These are phyloP conservation scores for Diorhabda elongata DNA, from an alignment of 1,140 invertebrate species.

Conservation along the genomic window DNA sequence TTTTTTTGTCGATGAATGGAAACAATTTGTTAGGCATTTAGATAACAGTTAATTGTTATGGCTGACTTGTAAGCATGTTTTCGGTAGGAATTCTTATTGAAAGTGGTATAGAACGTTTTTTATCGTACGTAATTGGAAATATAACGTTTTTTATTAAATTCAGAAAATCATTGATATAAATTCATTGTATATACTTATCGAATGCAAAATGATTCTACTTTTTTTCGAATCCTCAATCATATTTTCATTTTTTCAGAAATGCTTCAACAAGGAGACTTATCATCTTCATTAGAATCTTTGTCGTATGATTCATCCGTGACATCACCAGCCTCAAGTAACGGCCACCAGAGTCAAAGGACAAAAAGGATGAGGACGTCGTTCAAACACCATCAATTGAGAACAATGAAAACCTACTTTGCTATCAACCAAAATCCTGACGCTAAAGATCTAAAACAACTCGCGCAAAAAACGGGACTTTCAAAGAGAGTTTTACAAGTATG, in stretches of 20 bases:
- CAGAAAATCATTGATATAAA: too few relatives aligned
- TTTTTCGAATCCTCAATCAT: too few relatives aligned
- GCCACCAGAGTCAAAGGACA: slow-evolving; percentile 60
- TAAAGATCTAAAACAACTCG: slow-evolving; percentile 90
- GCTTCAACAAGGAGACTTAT: slow-evolving; percentile 66
- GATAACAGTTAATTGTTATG: slow-evolving; percentile 11
- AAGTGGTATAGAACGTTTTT: too few relatives aligned
- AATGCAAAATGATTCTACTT: too few relatives aligned
- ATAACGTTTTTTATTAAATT: too few relatives aligned
- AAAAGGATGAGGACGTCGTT: slow-evolving; percentile 95
- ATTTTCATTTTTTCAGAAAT: slow-evolving; percentile 54
- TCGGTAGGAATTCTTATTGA: not conserved
- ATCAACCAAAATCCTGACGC: slow-evolving; percentile 97
- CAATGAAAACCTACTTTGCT: slow-evolving; percentile 96
- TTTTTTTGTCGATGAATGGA: slow-evolving; percentile 1
- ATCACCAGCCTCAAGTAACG: slow-evolving; percentile 61
- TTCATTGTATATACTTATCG: too few relatives aligned
- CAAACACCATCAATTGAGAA: slow-evolving; percentile 93
- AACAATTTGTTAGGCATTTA: slow-evolving; percentile 11
- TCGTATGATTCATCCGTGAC: slow-evolving; percentile 69
- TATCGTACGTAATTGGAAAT: too few relatives aligned
- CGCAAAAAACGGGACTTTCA: slow-evolving; percentile 93
- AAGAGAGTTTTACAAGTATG: slow-evolving; percentile 96
- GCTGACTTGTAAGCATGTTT: slow-evolving; percentile 3
- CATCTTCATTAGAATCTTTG: slow-evolving; percentile 73